phyloP scores from a whole-genome alignment of 2,797 vertebrate genomes.

The Tauraco hartlaubi region DNA sequence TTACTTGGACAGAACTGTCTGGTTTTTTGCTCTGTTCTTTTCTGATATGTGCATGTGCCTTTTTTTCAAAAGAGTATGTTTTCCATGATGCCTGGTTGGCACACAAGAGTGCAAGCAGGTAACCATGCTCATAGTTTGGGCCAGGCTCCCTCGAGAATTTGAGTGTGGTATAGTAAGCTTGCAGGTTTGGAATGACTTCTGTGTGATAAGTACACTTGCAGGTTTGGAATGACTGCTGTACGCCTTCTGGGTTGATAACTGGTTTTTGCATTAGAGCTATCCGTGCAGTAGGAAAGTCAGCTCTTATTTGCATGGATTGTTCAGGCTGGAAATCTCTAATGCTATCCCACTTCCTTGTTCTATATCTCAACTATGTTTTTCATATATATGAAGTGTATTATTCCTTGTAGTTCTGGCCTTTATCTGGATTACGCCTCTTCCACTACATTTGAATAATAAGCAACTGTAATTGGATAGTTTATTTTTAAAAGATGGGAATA shows the following conservation, averaged over 20 bases:
- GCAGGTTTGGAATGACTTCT: neutral
- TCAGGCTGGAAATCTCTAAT: neutral
- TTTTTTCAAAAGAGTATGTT: neutral
- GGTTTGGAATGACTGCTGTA: neutral
- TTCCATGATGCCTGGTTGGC: neutral
- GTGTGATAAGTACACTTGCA: neutral
- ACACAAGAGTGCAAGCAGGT: neutral
- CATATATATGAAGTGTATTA: neutral
- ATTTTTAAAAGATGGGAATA: neutral
- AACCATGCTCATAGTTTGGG: neutral
- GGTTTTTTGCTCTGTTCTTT: neutral
- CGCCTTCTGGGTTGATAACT: rapidly evolving
- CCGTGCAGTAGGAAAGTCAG: neutral
- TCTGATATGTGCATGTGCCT: too few relatives aligned
- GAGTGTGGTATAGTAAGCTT: neutral
- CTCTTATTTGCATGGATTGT: neutral
- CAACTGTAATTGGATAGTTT: neutral
- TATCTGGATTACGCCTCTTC: neutral
- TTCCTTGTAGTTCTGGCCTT: neutral
- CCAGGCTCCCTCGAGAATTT: neutral
- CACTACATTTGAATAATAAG: neutral
- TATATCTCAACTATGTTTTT: neutral
- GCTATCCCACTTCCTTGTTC: neutral
- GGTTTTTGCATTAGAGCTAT: neutral
- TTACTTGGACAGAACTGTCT: neutral